Percentiles rank a stretch among this genome's conserved stretches.
These are phyloP conservation scores for Hypothenemus hampei DNA, from an alignment of 1,140 invertebrate species.

Conservation along the genomic window DNA sequence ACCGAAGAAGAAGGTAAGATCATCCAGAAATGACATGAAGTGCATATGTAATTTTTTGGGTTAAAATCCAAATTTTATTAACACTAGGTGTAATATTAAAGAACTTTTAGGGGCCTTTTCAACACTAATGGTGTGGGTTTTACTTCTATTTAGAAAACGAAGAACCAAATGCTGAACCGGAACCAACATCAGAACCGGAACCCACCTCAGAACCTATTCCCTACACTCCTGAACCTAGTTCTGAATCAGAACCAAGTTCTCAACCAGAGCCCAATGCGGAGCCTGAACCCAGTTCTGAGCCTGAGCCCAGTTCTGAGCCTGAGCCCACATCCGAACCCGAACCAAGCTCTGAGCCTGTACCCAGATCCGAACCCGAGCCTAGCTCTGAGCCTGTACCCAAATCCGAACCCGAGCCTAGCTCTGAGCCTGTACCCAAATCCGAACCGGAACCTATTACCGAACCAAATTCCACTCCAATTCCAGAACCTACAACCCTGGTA, in stretches of 20 bases:
- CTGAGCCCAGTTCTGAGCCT: slow-evolving; percentile 42
- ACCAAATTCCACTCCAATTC: slow-evolving; percentile 45
- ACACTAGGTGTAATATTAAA: too few species aligned
- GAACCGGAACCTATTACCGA: slow-evolving; percentile 43
- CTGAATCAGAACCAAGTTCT: slow-evolving; percentile 40
- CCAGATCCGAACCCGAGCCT: slow-evolving; percentile 45
- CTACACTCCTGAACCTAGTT: slow-evolving; percentile 44
- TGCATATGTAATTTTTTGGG: too few species aligned
- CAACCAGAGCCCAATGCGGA: slow-evolving; percentile 43
- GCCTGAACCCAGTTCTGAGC: slow-evolving; percentile 42
- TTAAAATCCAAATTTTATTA: too few species aligned
- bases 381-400: slow-evolving; percentile 39
- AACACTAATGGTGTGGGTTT: slow-evolving; percentile 44
- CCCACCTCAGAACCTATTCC: slow-evolving; percentile 46
- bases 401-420: slow-evolving; percentile 42
- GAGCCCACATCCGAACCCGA: slow-evolving; percentile 43
- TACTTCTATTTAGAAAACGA: slow-evolving; percentile 40
- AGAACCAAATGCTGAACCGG: slow-evolving; percentile 38
- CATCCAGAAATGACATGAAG: too few species aligned
- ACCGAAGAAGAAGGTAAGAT: not conserved
- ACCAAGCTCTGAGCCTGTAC: slow-evolving; percentile 47
- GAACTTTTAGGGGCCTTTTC: too few species aligned
- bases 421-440: slow-evolving; percentile 43
- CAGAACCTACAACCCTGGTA: slow-evolving; percentile 47
- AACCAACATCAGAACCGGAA: slow-evolving; percentile 48